Base-by-base conservation (phyloP, 2,888 invertebrate species). In the Tyria jacobaeae region DNA sequence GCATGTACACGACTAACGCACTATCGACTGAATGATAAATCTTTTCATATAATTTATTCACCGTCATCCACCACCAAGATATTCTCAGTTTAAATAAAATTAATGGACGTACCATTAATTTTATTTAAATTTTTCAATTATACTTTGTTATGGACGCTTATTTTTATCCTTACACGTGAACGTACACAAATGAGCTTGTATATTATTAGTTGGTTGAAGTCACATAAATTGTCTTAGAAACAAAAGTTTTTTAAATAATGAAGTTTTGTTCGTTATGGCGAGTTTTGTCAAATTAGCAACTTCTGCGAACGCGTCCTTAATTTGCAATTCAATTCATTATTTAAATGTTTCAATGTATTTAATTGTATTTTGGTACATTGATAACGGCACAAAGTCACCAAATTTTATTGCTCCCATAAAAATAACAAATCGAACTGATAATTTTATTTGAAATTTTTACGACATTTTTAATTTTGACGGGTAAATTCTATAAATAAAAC, bases 201-300 rank as follows among this genome's bases (percentile, higher is more conserved):
- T 4, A 15, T 15, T 15, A 37, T 5, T n/a, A n/a, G n/a, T n/a
- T n/a, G 9, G 41, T 44, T 12, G 1, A 17, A 21, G 10, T 44
- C 4, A 10, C 41, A 21, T 44, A 21, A 17, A 44, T 21, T 12
- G 7, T 0, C 17, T 21, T 17, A 44, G 9, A 41, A 44, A 21
- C 3, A 44, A 44, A 44, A 17, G 27, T 31, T 31, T 31, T 31
- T 1, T 10, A 44, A 17, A 44, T 10, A 44, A 44, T 3, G 10
- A 64, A 60, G 58, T 44, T 57, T 60, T 48, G 51, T 71, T 60
- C 55, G 60, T 61, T 47, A 68, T n/a, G n/a, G n/a, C n/a, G n/a
- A n/a, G 64, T 31, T 31, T 31, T 31, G 27, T 31, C 27, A 31
- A 31, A 53, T 57, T 57, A 70, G 39, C 37, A 67, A 64, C 64